Base-by-base conservation (phyloP, 1,140 invertebrate species). In the Aricia agestis region DNA sequence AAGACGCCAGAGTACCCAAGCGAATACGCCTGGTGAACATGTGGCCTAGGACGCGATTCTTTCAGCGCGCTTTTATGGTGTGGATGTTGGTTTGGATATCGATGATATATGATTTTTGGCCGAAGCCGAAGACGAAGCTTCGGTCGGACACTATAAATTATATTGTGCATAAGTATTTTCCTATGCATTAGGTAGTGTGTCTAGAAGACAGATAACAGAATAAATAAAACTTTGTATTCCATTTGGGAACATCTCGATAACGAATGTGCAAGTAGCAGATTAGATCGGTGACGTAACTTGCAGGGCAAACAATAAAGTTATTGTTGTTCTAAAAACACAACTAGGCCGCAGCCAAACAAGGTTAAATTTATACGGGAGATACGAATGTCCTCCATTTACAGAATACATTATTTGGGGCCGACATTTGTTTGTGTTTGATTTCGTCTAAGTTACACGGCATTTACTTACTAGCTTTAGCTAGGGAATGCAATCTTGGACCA, bases 41-140 rank as follows among this genome's bases (percentile, higher is more conserved):
- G 87, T 98, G 97, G 97, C 98, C 98, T 1, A 93, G 96, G 68
- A 98, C 97, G 1, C 93, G 98, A 68, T 97, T 99, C 74, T 98
- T 99, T 80, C 98, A 99, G 89, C 93, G 98, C 66, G 95, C 95
- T 52, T 98, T 99, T 79, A 99, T 99, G 96, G 93, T 98, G 61
- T 94, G 96, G 92, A 97, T 98, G 95, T 94, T 98, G 1, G 95
- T 97, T 1, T 99, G 98, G 98, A 98, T 98, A 76, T 95, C 94
- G 7, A 95, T 97, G 85, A 97, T 98, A 57, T n/a, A n/a, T n/a
- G n/a, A n/a, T n/a, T n/a, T n/a, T n/a, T n/a, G n/a, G n/a, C n/a
- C n/a, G n/a, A n/a, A n/a, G n/a, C n/a, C n/a, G n/a, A n/a, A n/a
- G n/a, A n/a, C n/a, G n/a, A n/a, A n/a, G n/a, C n/a, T n/a, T n/a